Base-by-base conservation (phyloP, 2,113 vertebrate genomes). In the Eupsittula cactorum region DNA sequence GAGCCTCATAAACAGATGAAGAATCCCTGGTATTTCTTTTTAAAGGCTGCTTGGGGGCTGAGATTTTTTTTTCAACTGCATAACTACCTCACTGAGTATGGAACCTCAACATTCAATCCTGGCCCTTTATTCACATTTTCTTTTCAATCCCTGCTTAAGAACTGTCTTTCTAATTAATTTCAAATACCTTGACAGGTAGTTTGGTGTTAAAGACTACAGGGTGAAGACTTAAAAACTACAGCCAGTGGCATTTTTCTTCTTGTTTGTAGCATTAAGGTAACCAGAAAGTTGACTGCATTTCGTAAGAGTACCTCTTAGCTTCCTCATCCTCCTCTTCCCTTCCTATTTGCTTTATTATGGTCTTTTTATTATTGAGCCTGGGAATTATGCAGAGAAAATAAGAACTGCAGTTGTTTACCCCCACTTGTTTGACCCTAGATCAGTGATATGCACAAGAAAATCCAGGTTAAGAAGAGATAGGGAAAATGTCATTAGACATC, bases 1-100 rank as follows among this genome's bases (percentile, higher is more conserved):
- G 55, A 52, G 35, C 62, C 88, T 90, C 74, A 80, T 23, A 94
- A 93, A 91, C 46, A 94, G 2, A 95, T 31, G 37, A 92, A 96
- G 93, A 95, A 92, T 94, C 84, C 77, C n/a, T 10, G 78, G 80
- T 69, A 95, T 93, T 95, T 69, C 77, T 82, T 39, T 68, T 90
- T 20, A 83, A 91, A 64, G 60, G 70, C 27, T 53, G 67, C 90
- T 67, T 74, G 67, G 49, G 69, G 91, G 67, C 50, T 47, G 33
- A 78, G 52, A 70, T 20, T 65, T 87, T 50, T 88, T 76, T 73
- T 41, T 23, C 44, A 60, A 25, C 37, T 70, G 63, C 86, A 73
- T 9, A 90, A 80, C 62, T 70, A 37, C 59, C 27, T 37, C 63
- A 25, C 25, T 55, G 55, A 59, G 15, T 46, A 46, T 4, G 49